These are phyloP conservation scores for Balearica regulorum DNA, from an alignment of 2,797 vertebrate genomes.

Conservation along the genomic window DNA sequence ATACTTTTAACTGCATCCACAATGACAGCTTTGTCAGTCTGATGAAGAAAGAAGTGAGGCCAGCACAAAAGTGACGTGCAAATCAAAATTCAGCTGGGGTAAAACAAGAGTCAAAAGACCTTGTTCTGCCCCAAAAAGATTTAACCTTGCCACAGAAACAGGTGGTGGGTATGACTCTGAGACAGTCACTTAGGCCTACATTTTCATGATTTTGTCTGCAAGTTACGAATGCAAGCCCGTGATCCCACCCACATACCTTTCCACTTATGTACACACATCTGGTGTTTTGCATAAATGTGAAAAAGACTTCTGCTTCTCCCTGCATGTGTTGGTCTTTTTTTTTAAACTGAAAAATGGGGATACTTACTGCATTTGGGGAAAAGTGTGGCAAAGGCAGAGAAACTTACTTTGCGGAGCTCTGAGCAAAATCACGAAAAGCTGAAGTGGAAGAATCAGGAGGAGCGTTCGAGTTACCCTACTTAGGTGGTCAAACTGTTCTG, in stretches of 20 bases:
- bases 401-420: background rate
- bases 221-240: constrained; percentile 2
- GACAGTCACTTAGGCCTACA: background rate
- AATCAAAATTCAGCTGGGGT: background rate
- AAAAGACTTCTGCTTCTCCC: constrained; percentile 7
- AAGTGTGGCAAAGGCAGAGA: background rate
- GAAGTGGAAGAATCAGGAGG: background rate
- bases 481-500: background rate
- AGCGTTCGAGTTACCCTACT: background rate
- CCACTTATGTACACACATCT: constrained; percentile 49
- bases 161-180: background rate
- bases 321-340: background rate
- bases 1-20: background rate
- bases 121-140: background rate
- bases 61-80: background rate
- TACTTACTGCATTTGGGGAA: background rate
- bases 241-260: constrained; percentile 57
- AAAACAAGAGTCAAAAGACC: background rate
- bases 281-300: constrained; percentile 41
- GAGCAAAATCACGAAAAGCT: background rate
- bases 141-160: background rate
- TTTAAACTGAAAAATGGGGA: background rate
- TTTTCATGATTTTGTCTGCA: background rate
- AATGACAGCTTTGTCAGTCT: background rate
- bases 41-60: background rate